Conservation (phyloP, 2,888 invertebrate genomes). For the Cephalotes varians region DNA sequence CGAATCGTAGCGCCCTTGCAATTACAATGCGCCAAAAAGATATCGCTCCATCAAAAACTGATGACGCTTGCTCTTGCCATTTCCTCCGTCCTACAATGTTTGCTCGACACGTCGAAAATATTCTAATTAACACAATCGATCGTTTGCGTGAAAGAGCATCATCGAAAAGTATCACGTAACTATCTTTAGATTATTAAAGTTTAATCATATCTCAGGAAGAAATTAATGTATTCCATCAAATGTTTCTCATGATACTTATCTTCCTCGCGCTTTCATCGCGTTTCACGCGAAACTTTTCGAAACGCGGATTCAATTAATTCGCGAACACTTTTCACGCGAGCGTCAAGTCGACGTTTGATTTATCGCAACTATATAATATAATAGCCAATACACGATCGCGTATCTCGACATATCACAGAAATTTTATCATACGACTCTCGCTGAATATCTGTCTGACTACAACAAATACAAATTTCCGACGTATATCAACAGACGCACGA, state of each 20-base stretch:
- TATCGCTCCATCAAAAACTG: conserved; percentile 54
- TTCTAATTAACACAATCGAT: conserved; percentile 4
- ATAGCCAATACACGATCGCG: not conserved
- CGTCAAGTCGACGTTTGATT: conserved; percentile 56
- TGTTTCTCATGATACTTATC: not conserved
- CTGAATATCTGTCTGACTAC: conserved; percentile 53
- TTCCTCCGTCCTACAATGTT: not conserved
- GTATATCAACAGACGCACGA: conserved; percentile 36
- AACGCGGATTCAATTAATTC: conserved; percentile 32
- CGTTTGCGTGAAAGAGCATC: not conserved
- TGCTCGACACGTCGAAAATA: not conserved
- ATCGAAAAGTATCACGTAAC: not conserved
- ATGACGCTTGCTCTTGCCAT: conserved; percentile 14
- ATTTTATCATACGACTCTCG: conserved; percentile 63
- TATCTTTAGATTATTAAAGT: conserved; percentile 1
- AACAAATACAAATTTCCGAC: conserved; percentile 60
- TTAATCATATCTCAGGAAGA: not conserved
- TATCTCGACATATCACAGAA: conserved; percentile 57
- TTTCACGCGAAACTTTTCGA: not conserved
- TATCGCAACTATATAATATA: conserved; percentile 45
- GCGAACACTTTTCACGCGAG: conserved; percentile 21
- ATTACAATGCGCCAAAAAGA: conserved; percentile 29
- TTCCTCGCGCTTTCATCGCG: not conserved
- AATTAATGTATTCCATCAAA: not conserved
- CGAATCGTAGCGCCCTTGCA: conserved; percentile 12